phyloP scores from a whole-genome alignment of 92 coral and sea anemone genomes.

The Zoanthus gigantus region DNA sequence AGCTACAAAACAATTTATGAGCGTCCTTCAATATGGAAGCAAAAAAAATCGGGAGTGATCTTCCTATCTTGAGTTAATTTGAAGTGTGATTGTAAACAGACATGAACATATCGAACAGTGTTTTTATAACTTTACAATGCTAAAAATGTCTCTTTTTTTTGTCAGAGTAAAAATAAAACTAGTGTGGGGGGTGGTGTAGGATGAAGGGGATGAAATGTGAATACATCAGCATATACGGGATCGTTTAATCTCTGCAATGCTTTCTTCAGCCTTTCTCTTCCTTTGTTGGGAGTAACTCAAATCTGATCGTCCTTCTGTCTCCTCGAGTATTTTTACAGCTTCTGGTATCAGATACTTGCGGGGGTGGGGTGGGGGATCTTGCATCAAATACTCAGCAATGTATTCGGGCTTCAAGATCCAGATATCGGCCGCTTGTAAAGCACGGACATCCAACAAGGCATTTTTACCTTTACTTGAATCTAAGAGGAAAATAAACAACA shows the following conservation, averaged over 20 bases:
- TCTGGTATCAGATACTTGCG: constrained; percentile 81
- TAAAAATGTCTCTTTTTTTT: not conserved
- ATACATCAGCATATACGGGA: constrained; percentile 40
- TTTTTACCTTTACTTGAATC: constrained; percentile 71
- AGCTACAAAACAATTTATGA: too few relatives aligned
- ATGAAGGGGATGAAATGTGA: not conserved
- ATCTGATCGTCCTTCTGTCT: constrained; percentile 47
- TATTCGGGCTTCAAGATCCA: constrained; percentile 89
- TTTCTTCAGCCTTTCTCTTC: constrained; percentile 81
- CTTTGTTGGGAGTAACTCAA: constrained; percentile 58
- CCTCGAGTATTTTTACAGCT: constrained; percentile 44
- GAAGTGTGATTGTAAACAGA: too few relatives aligned
- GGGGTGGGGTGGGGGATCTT: constrained; percentile 86
- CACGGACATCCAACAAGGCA: constrained; percentile 68
- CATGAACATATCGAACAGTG: too few relatives aligned
- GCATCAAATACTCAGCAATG: constrained; percentile 93
- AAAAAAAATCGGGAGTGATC: too few relatives aligned
- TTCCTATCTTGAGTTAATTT: too few relatives aligned
- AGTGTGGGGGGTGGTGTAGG: not conserved
- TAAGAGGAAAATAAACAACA: constrained; percentile 12
- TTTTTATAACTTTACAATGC: too few relatives aligned
- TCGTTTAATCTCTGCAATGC: constrained; percentile 51
- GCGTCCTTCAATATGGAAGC: too few relatives aligned
- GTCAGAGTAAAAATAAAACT: not conserved
- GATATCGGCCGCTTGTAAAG: constrained; percentile 67